Percentiles rank a stretch among this genome's conserved stretches.
These are phyloP conservation scores for Sycophila texana DNA, from an alignment of 2,888 invertebrate species.

Conservation along the genomic window DNA sequence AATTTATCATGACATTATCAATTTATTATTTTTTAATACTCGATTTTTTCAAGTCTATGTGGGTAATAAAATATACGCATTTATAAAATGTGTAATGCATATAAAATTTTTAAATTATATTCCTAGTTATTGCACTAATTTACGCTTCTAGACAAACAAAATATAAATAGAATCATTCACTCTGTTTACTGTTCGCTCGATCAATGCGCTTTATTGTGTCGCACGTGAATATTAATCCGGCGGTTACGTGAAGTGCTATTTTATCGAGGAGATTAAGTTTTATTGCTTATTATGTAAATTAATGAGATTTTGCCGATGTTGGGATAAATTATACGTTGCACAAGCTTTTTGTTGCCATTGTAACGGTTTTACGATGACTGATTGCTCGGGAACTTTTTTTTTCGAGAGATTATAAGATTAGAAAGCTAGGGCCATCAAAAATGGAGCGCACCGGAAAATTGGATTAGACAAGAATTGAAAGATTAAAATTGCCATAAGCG, in stretches of 20 bases:
- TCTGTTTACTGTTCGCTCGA: too few relatives aligned
- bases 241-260: too few relatives aligned
- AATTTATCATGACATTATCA: too few relatives aligned
- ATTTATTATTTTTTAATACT: too few relatives aligned
- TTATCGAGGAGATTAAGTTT: slow-evolving; percentile 27
- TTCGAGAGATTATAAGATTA: slow-evolving; percentile 17
- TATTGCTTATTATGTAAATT: slow-evolving; percentile 40
- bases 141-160: too few relatives aligned
- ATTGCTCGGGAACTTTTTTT: not conserved
- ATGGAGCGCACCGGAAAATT: slow-evolving; percentile 1
- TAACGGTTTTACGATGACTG: not conserved
- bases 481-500: too few relatives aligned
- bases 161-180: too few relatives aligned
- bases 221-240: too few relatives aligned
- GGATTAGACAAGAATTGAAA: slow-evolving; percentile 4
- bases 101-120: not conserved
- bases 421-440: slow-evolving; percentile 11
- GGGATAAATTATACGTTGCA: slow-evolving; percentile 16
- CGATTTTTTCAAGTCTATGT: too few relatives aligned
- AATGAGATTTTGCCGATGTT: slow-evolving; percentile 8
- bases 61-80: too few relatives aligned
- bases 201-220: too few relatives aligned
- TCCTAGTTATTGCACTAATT: too few relatives aligned
- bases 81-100: not conserved
- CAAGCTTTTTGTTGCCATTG: not conserved